Evolutionary conservation across 2,888 invertebrate species (phyloP).

Genomic region (Tuta absoluta): DNA sequence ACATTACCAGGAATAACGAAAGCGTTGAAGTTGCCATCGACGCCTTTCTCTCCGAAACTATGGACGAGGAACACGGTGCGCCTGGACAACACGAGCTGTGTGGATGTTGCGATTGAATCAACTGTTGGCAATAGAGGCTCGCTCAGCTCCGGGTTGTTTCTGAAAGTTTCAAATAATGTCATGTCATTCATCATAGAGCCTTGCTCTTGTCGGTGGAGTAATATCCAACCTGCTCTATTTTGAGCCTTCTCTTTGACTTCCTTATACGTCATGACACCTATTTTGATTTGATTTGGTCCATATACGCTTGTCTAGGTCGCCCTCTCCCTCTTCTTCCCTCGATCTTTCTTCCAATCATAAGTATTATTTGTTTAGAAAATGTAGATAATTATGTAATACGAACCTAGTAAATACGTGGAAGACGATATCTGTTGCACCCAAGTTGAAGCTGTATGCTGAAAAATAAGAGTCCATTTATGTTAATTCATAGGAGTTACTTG

Average conservation of each 20-base stretch:
- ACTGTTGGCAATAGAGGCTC: conserved; percentile 49
- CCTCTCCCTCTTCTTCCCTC: too few relatives aligned
- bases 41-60: conserved; percentile 45
- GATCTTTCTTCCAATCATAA: too few relatives aligned
- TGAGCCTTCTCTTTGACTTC: too few relatives aligned
- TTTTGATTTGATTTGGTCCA: too few relatives aligned
- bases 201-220: too few relatives aligned
- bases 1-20: conserved; percentile 55
- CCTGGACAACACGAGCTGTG: conserved; percentile 41
- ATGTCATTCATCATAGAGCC: too few relatives aligned
- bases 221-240: too few relatives aligned
- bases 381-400: conserved; percentile 32
- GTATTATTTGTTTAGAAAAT: too few relatives aligned
- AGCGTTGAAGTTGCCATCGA: conserved; percentile 66
- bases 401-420: conserved; percentile 68
- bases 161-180: conserved; percentile 36
- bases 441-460: conserved; percentile 56
- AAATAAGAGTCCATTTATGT: conserved; percentile 33
- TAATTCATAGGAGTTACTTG: not conserved
- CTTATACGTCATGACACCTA: too few relatives aligned
- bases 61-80: conserved; percentile 64
- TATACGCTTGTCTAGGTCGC: too few relatives aligned
- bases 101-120: conserved; percentile 48
- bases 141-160: conserved; percentile 51
- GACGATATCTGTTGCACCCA: conserved; percentile 51